Conservation (phyloP, 2,888 invertebrate genomes). For the Lysandra bellargus region DNA sequence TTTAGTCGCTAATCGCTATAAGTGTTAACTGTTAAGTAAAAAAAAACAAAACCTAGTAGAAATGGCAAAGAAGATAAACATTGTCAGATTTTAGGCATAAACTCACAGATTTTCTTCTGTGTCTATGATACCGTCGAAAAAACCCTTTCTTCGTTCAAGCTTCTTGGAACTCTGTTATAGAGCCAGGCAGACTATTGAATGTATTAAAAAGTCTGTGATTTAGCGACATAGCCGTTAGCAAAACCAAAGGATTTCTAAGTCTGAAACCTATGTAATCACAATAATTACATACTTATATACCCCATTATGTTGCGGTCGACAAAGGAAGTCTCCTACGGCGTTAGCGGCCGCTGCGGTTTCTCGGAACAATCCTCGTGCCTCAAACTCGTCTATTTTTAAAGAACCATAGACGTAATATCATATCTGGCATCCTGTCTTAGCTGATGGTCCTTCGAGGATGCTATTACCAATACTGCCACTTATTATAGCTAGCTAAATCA, state of each 20-base stretch:
- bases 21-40: no score
- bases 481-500: background rate
- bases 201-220: background rate
- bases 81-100: no score
- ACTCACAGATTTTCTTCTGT: no score
- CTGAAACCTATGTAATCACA: background rate
- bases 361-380: conserved; percentile 49
- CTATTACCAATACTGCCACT: background rate
- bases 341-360: conserved; percentile 52
- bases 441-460: background rate
- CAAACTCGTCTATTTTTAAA: background rate
- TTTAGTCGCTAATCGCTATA: no score
- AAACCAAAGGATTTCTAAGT: background rate
- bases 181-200: background rate
- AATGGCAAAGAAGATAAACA: no score
- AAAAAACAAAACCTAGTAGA: no score
- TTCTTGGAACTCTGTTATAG: background rate
- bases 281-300: conserved; percentile 10
- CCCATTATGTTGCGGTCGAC: conserved; percentile 61
- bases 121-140: no score
- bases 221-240: background rate
- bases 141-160: no score
- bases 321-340: conserved; percentile 60
- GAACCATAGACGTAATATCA: conserved; percentile 1
- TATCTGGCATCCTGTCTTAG: background rate